Percentiles rank a stretch among this genome's conserved stretches.
These are phyloP conservation scores for Ceyx margarethae DNA, from an alignment of 2,113 vertebrate species.

Conservation along the genomic window DNA sequence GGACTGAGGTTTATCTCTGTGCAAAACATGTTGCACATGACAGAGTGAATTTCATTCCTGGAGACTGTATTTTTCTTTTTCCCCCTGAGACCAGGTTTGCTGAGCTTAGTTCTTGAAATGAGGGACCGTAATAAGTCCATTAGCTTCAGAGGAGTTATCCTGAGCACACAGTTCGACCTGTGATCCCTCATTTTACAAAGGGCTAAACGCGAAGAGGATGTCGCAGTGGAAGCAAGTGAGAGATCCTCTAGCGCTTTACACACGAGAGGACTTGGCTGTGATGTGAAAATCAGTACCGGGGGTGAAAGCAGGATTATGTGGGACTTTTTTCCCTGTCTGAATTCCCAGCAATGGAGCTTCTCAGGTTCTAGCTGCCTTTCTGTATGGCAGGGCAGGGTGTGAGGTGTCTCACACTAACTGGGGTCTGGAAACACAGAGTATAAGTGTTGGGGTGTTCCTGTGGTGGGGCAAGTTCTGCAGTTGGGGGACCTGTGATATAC, in stretches of 20 bases:
- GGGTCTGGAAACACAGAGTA: neutral
- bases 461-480: neutral
- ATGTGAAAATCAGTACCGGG: neutral
- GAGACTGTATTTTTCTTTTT: neutral
- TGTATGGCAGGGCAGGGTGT: neutral
- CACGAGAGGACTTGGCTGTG: neutral
- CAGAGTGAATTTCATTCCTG: neutral
- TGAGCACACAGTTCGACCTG: neutral
- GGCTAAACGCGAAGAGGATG: neutral
- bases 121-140: conserved; percentile 39
- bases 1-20: neutral
- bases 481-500: neutral
- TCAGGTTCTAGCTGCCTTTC: neutral
- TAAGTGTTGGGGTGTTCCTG: neutral
- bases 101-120: conserved; percentile 49
- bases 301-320: neutral
- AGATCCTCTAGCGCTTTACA: neutral
- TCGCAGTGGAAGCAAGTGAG: neutral
- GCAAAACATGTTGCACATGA: neutral
- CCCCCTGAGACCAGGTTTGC: neutral
- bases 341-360: neutral
- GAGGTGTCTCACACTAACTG: neutral
- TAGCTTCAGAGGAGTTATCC: conserved; percentile 55
- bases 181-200: conserved; percentile 26
- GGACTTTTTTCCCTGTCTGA: neutral